A percentile compares a stretch with the other conserved stretches of the same genome.
These are phyloP conservation scores for Gnathonemus echidnorhynchus DNA, from an alignment of 2,113 vertebrate species.

Conservation along the genomic window DNA sequence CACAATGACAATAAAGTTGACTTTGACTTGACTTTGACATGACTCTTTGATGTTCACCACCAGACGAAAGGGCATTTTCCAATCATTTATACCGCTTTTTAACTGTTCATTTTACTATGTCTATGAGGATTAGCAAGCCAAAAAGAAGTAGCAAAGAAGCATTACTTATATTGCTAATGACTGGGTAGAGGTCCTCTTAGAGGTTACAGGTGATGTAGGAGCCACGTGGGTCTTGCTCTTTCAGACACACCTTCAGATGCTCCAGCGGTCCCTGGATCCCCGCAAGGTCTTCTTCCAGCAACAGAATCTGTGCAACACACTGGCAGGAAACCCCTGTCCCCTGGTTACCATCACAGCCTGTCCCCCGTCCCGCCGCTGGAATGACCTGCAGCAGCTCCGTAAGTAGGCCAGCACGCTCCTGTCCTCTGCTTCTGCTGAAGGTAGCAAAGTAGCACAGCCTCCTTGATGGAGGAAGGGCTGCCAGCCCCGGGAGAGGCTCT, in stretches of 20 bases:
- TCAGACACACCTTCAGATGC: slow-evolving; percentile 75
- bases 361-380: slow-evolving; percentile 60
- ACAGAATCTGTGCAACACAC: slow-evolving; percentile 68
- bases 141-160: not conserved
- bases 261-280: slow-evolving; percentile 63
- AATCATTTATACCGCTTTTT: not conserved
- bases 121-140: not conserved
- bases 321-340: slow-evolving; percentile 78
- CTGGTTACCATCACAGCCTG: slow-evolving; percentile 82
- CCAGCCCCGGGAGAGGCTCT: not conserved
- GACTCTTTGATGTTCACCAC: not conserved
- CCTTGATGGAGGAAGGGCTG: not conserved
- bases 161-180: not conserved
- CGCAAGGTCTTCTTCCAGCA: slow-evolving; percentile 71
- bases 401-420: slow-evolving; percentile 48
- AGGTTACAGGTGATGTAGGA: not conserved
- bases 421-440: not conserved
- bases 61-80: not conserved
- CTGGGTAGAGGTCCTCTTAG: not conserved
- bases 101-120: not conserved
- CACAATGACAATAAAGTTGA: not conserved
- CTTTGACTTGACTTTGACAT: not conserved
- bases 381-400: slow-evolving; percentile 74
- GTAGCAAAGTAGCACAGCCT: not conserved
- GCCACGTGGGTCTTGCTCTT: slow-evolving; percentile 19